These are phyloP conservation scores for Ectemnius cavifrons DNA, from an alignment of 2,888 invertebrate species.

Conservation along the genomic window DNA sequence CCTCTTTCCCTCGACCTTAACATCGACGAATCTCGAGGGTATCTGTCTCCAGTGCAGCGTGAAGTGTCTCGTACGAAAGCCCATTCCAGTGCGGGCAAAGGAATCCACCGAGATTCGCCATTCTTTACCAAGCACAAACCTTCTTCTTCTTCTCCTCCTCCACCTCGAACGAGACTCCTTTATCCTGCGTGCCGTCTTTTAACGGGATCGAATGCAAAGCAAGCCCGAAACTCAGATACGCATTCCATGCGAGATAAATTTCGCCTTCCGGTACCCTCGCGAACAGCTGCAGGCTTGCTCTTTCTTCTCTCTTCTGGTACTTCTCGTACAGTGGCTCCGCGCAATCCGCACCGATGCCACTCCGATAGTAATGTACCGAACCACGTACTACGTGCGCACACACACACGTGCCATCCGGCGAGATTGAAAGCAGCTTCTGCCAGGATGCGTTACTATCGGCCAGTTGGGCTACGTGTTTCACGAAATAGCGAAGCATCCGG, in stretches of 20 bases:
- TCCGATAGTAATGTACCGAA: too few species aligned
- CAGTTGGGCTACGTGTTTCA: slow-evolving; percentile 15
- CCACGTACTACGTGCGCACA: too few species aligned
- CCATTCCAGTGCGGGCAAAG: too few species aligned
- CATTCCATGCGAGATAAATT: slow-evolving; percentile 30
- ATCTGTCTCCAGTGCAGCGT: not conserved
- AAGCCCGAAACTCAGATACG: slow-evolving; percentile 9
- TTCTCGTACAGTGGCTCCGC: too few species aligned
- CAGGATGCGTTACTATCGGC: not conserved
- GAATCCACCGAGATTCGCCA: too few species aligned
- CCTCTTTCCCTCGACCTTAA: not conserved
- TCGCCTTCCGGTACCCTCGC: slow-evolving; percentile 13
- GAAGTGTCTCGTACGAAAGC: too few species aligned
- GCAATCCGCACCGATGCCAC: too few species aligned
- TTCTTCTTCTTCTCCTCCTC: not conserved
- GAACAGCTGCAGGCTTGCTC: not conserved
- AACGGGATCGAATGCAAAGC: slow-evolving; percentile 59
- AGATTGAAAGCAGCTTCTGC: too few species aligned
- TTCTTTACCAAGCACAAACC: not conserved
- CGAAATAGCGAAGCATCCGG: slow-evolving; percentile 47
- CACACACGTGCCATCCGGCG: too few species aligned
- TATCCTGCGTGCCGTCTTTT: slow-evolving; percentile 41
- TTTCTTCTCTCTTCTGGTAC: not conserved
- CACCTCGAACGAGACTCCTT: not conserved
- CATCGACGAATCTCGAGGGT: slow-evolving; percentile 4